phyloP scores from a whole-genome alignment of 2,797 vertebrate species.

The Australoheros facetus region DNA sequence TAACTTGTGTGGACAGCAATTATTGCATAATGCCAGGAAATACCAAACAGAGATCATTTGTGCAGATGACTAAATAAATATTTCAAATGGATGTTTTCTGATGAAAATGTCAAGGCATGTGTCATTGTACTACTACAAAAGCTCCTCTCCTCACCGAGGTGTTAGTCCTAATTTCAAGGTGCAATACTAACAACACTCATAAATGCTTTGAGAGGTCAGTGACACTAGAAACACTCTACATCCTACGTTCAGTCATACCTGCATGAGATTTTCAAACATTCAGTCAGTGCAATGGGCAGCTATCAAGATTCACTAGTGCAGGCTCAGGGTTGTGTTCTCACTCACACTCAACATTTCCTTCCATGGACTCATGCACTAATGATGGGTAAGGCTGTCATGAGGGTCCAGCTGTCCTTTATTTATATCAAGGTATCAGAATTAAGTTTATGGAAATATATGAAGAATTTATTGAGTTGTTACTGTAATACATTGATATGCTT shows the following conservation, averaged over 20 bases:
- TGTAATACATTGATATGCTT: background rate
- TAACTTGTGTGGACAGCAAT: background rate
- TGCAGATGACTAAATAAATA: background rate
- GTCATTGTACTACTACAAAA: no score
- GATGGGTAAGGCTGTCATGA: background rate
- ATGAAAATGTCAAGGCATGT: no score
- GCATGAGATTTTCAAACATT: background rate
- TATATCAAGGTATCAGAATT: background rate
- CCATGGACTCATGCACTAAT: background rate
- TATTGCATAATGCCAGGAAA: background rate
- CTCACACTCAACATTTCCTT: background rate
- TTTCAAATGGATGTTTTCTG: no score
- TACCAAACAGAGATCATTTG: background rate
- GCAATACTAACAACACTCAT: background rate
- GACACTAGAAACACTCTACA: background rate
- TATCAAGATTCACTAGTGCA: background rate
- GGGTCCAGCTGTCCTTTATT: background rate
- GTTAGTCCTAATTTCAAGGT: background rate
- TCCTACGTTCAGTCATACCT: background rate
- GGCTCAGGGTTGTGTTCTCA: background rate
- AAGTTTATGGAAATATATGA: background rate
- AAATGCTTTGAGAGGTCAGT: background rate
- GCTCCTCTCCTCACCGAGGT: no score
- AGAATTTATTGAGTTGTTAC: conserved; percentile 7
- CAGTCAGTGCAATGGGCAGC: background rate